Evolutionary conservation across 1,140 invertebrate species (phyloP), one percentile per base, ranked within the genome.

Genomic region (Leptoteleia sp.): DNA sequence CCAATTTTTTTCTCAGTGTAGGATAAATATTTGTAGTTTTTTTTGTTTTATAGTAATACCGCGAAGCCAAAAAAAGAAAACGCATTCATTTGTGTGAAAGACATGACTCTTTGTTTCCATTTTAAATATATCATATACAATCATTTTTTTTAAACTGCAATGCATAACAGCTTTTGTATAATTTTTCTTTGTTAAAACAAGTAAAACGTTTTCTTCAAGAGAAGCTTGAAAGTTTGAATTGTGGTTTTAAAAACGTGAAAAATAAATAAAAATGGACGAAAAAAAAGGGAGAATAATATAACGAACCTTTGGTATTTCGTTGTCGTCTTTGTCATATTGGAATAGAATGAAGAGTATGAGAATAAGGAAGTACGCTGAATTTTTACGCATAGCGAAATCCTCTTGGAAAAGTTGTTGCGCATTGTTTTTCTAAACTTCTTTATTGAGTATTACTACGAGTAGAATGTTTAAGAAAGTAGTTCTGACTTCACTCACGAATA

Each of bases 391-490:
- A 75, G 65, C 45, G 54, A 75, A 79, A 79, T 79, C 67, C 71
- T 79, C 70, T 79, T 62, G 55, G 67, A 79, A 75, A 79, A 75
- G 31, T 75, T 79, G 54, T 62, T 65, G 71, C 67, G 65, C 62
- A 38, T 55, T 70, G 65, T 79, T 79, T 79, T 76, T 76, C 59
- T 54, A 76, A 79, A 79, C 77, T 75, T 71, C 40, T 72, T 79
- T 79, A 75, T 73, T 75, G 64, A 75, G 77, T 72, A 80, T 76
- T 80, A 76, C 67, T 62, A 54, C 61, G 33, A 55, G 72, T 76
- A 71, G 45, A 71, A 65, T 75, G 64, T 80, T 80, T 65, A 76
- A 80, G 67, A 55, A 76, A 80, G 61, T 62, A 76, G 77, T 80
- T 76, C 40, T 45, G 45, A 61, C 62, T 72, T 42, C 27, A 38